Evolutionary conservation across 2,113 vertebrate genomes (phyloP).

Genomic region (Theristicus caerulescens): DNA sequence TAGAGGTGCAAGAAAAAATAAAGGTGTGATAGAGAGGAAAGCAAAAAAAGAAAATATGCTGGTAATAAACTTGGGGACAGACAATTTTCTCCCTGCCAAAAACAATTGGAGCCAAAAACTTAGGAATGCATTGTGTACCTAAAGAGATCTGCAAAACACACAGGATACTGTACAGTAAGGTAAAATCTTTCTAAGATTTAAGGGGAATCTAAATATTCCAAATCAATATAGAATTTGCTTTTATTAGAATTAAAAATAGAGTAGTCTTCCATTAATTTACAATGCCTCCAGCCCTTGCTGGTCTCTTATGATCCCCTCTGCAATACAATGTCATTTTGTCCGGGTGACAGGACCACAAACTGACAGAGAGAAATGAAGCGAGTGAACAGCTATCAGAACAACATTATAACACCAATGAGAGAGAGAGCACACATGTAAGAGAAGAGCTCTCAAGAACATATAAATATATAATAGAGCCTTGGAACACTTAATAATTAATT

Average conservation of each 20-base stretch:
- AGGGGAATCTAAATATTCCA: background rate
- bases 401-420: constrained; percentile 16
- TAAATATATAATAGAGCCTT: constrained; percentile 69
- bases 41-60: background rate
- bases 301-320: background rate
- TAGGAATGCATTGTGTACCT: background rate
- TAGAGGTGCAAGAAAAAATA: background rate
- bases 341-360: constrained; percentile 51
- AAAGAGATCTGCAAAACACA: background rate
- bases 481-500: constrained; percentile 70
- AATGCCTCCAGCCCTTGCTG: background rate
- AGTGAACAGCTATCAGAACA: constrained; percentile 64
- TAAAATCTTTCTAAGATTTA: background rate
- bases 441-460: constrained; percentile 61
- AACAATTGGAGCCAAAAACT: background rate
- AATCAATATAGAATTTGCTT: background rate
- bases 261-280: background rate
- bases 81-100: background rate
- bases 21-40: background rate
- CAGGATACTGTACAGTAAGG: background rate
- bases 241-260: background rate
- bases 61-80: background rate
- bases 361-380: constrained; percentile 60
- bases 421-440: background rate
- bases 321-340: background rate